Base-by-base conservation (phyloP, 2,888 invertebrate genomes). In the Leptothorax acervorum region DNA sequence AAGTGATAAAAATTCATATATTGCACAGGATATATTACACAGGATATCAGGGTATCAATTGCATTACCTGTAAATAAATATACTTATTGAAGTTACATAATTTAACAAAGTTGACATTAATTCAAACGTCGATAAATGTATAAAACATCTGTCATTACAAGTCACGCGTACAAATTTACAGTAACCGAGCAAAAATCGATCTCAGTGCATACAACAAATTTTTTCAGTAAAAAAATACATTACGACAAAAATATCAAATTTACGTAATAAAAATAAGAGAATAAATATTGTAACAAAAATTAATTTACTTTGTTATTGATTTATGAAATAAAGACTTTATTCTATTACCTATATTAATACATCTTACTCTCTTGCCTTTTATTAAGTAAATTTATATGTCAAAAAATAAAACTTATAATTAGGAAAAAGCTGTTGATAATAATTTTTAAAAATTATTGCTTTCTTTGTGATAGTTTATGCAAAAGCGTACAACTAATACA, bases 371-470 rank as follows among this genome's bases (percentile, higher is more conserved):
- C 35, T 68, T 45, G 45, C 35, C 57, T 79, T 35, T 2, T 48
- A 18, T 28, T 55, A 70, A 39, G 23, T 55, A 66, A 78, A 31
- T 42, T 12, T 57, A 39, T 8, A 42, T 18, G 42, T 23, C 45
- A 78, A 79, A 78, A 71, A n/a, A 18, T 35, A 79, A 35, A 57
- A 57, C 9, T 57, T 39, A 45, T 23, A 45, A 70, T 15, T 11
- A 35, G 31, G 15, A 23, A 31, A 57, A 45, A 45, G 39, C 55
- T 2, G 18, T 57, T 66, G 12, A 31, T 53, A 66, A 48, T 39
- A 15, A 39, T 65, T 3, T 39, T 18, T 3, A 60, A 73, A 55
- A 60, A 42, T 60, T 23, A 42, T 53, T 18, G 12, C 39, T 65
- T 78, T 78, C 23, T n/a, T 35, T 11, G 3, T 57, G 23, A 79